Percentiles rank a stretch among this genome's conserved stretches.
phyloP scores from a whole-genome alignment of 1,140 invertebrate species.

The Rhagoletis pomonella region DNA sequence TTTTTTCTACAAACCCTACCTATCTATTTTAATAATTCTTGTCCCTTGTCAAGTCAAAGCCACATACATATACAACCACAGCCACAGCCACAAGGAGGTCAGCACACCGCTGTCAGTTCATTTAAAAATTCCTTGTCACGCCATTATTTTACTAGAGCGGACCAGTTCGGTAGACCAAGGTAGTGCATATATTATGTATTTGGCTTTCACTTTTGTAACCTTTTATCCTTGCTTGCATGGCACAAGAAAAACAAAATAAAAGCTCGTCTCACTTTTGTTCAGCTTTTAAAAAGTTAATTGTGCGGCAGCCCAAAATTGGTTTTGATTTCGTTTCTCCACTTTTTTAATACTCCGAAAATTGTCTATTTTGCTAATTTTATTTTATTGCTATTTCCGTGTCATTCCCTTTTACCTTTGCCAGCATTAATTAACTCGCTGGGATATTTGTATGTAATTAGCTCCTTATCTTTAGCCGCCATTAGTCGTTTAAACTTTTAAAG shows the following conservation, averaged over 20 bases:
- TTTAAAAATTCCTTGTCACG: background rate
- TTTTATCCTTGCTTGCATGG: background rate
- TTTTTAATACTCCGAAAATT: background rate
- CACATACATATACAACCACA: no score
- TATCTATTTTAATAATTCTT: conserved; percentile 15
- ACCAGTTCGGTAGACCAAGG: no score
- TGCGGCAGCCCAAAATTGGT: background rate
- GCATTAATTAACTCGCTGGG: conserved; percentile 5
- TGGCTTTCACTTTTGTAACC: background rate
- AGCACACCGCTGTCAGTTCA: conserved; percentile 29
- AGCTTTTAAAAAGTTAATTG: conserved; percentile 1
- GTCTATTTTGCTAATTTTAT: conserved; percentile 22
- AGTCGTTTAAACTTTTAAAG: background rate
- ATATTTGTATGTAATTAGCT: background rate
- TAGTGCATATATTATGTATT: no score
- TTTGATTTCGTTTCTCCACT: background rate
- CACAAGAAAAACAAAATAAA: background rate
- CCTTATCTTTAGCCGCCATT: background rate
- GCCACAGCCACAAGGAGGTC: background rate
- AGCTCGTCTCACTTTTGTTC: background rate
- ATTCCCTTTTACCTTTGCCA: background rate
- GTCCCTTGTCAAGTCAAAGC: conserved; percentile 39
- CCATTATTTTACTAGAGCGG: background rate
- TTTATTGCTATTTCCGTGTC: background rate
- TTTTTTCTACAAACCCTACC: background rate